Base-by-base conservation (phyloP, 2,797 vertebrate species). In the Pteronotus mesoamericanus region DNA sequence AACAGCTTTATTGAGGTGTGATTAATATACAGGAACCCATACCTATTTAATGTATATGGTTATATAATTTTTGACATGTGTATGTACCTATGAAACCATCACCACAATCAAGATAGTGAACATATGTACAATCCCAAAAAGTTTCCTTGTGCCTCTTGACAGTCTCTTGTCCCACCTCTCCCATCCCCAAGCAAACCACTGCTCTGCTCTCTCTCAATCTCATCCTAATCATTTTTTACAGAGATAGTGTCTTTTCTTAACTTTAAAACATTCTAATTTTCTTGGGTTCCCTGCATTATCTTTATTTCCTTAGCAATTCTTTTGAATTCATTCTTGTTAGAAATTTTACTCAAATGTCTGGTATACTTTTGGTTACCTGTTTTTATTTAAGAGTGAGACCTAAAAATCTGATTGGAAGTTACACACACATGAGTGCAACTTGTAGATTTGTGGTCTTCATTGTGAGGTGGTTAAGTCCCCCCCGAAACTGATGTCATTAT, bases 261-360 rank as follows among this genome's bases (percentile, higher is more conserved):
- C 22, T 92, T 53, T 86, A 68, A 87, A 19, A 86, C 14, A 24
- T 77, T 86, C 64, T 22, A 37, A 21, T 16, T 89, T 96, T 88
- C 42, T 78, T 68, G n/a, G 87, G 80, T 37, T 79, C 7, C 19
- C 22, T 80, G 21, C 26, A 37, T 72, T 89, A 37, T 82, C 42
- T 90, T 68, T 24, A 14, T 72, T 72, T 92, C 57, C 61, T 72
- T 78, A 78, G 29, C 46, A 5, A 78, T 46, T 71, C 57, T 86
- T 53, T 92, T 86, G 57, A 94, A 93, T 94, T 42, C 32, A 48
- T 90, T 94, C 9, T 68, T 79, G 15, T 90, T 92, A 71, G 64
- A 75, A 55, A 89, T 51, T 91, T 68, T 84, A 90, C 66, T 86
- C 24, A 95, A 69, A 51, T 96, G 22, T 90, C 46, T 77, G 34